Evolutionary conservation across 1,140 invertebrate species (phyloP).

Genomic region (Galendromus occidentalis): DNA sequence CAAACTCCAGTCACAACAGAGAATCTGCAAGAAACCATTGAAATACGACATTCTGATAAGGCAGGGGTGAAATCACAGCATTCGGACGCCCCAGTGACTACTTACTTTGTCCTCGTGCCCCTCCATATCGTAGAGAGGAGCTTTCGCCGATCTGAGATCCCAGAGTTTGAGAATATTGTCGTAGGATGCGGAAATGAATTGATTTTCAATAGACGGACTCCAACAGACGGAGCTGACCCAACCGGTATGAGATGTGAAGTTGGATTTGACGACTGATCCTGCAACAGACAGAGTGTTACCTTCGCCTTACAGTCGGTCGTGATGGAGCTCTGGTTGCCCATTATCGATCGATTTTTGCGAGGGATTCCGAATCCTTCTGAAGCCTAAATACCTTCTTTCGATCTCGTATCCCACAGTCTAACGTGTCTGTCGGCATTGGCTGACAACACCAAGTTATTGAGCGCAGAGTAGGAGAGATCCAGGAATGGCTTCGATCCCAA

Average conservation of each 20-base stretch:
- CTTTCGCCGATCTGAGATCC: conserved; percentile 79
- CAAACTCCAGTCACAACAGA: conserved; percentile 83
- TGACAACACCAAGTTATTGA: conserved; percentile 51
- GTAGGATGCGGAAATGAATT: conserved; percentile 81
- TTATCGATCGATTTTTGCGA: no score
- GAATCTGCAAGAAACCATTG: conserved; percentile 15
- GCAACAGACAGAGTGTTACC: conserved; percentile 31
- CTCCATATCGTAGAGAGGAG: conserved; percentile 71
- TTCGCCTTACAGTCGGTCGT: not conserved
- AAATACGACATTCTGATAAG: not conserved
- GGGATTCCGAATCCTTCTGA: no score
- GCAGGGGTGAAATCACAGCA: not conserved
- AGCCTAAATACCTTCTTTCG: conserved; percentile 28
- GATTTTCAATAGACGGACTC: conserved; percentile 58
- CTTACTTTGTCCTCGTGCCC: conserved; percentile 81
- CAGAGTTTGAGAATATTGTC: conserved; percentile 80
- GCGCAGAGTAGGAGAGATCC: conserved; percentile 55
- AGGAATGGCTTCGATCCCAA: conserved; percentile 75
- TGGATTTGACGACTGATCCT: conserved; percentile 60
- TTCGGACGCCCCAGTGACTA: not conserved
- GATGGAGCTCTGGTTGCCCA: no score
- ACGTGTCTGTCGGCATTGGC: conserved; percentile 74
- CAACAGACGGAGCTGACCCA: conserved; percentile 80
- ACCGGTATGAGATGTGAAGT: conserved; percentile 67
- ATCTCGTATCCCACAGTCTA: conserved; percentile 72